A percentile compares a stretch with the other conserved stretches of the same genome.
Evolutionary conservation across 2,888 invertebrate genomes (phyloP).

Genomic region (Apamea monoglypha): DNA sequence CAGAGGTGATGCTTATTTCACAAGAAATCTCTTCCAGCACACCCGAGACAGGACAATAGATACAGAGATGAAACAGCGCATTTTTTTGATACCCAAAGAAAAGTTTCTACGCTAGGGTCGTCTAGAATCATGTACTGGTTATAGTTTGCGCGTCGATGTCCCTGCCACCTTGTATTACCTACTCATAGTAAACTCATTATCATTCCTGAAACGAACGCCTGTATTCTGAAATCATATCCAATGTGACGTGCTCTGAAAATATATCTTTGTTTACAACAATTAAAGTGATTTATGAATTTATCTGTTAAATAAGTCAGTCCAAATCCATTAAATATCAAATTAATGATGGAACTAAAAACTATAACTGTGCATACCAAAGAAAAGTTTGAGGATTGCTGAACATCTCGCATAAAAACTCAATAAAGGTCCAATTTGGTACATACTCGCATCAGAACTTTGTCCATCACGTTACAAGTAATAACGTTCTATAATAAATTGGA

Average conservation of each 20-base stretch:
- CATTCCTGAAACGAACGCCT: not conserved
- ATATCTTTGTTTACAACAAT: not conserved
- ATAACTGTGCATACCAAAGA: not conserved
- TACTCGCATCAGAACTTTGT: conserved; percentile 23
- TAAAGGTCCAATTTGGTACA: conserved; percentile 26
- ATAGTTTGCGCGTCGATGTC: not conserved
- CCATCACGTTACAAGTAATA: conserved; percentile 21
- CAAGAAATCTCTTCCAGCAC: too few relatives aligned
- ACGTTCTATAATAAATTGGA: not conserved
- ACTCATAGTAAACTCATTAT: not conserved
- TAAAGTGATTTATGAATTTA: not conserved
- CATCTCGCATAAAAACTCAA: not conserved
- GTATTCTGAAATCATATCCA: not conserved
- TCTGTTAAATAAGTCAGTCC: not conserved
- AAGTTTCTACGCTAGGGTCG: not conserved
- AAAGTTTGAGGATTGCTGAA: conserved; percentile 35
- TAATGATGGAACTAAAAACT: not conserved
- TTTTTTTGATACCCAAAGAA: not conserved
- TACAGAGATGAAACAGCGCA: not conserved
- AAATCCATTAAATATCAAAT: not conserved
- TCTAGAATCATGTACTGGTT: not conserved
- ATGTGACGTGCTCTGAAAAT: not conserved
- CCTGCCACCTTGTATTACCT: not conserved
- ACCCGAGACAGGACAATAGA: too few relatives aligned
- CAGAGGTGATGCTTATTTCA: too few relatives aligned